A percentile compares a stretch with the other conserved stretches of the same genome.
These are phyloP conservation scores for Pseudococcus longispinus DNA, from an alignment of 2,888 invertebrate species.

Conservation along the genomic window DNA sequence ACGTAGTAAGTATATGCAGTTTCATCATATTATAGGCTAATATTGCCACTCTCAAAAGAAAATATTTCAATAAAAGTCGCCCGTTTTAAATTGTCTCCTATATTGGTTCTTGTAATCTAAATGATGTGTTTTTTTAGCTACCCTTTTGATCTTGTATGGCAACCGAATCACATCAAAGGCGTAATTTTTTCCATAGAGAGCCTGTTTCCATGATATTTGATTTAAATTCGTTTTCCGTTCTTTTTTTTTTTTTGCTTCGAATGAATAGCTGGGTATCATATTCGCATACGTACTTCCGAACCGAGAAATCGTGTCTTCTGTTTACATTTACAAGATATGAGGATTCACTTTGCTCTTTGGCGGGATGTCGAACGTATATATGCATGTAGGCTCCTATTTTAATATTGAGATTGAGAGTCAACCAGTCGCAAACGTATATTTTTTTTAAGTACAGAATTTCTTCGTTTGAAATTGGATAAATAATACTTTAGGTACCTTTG, in stretches of 20 bases:
- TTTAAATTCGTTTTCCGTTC: slow-evolving; percentile 14
- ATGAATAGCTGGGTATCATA: slow-evolving; percentile 23
- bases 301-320: neutral
- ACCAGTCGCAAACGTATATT: neutral
- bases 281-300: slow-evolving; percentile 3
- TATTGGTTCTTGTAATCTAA: slow-evolving; percentile 23
- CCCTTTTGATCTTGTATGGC: neutral
- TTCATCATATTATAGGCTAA: neutral
- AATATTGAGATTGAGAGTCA: neutral
- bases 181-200: neutral
- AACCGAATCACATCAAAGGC: neutral
- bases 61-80: slow-evolving; percentile 24
- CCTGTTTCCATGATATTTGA: slow-evolving; percentile 18
- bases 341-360: neutral
- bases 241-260: neutral
- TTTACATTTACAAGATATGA: slow-evolving; percentile 13
- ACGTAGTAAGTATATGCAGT: neutral
- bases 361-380: neutral
- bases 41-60: slow-evolving; percentile 23
- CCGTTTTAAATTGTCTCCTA: neutral
- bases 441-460: neutral
- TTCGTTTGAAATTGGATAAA: neutral
- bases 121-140: neutral
- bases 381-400: neutral
- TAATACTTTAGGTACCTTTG: too few relatives aligned